Conservation (phyloP, 2,797 vertebrate genomes). For the Pitangus sulphuratus region DNA sequence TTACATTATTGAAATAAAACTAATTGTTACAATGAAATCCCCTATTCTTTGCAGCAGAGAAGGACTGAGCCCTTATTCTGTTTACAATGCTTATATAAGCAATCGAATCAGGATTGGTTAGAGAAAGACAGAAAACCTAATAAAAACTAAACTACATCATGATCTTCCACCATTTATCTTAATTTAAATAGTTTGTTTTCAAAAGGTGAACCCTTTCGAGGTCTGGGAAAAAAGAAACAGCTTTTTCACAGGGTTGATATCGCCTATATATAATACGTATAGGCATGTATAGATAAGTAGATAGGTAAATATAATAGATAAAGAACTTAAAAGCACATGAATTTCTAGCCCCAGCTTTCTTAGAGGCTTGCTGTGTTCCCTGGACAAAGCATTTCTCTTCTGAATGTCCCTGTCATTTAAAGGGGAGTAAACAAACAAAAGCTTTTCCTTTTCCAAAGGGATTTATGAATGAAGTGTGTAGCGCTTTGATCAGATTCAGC, state of each 20-base stretch:
- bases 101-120: not conserved
- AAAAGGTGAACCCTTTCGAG: not conserved
- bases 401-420: not conserved
- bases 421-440: not conserved
- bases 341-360: not conserved
- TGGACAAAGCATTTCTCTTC: not conserved
- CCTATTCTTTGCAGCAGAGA: not conserved
- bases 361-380: not conserved
- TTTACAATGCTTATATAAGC: constrained; percentile 3
- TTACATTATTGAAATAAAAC: not conserved
- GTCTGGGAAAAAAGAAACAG: not conserved
- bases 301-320: not conserved
- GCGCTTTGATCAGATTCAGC: not conserved
- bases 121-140: not conserved
- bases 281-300: not conserved
- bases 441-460: not conserved
- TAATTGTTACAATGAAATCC: not conserved
- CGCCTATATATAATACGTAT: not conserved
- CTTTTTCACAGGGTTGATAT: not conserved
- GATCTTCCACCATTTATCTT: not conserved
- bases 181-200: not conserved
- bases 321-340: not conserved
- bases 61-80: not conserved
- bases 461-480: constrained; percentile 25
- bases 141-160: not conserved